Percentiles rank a stretch among this genome's conserved stretches.
These are phyloP conservation scores for Gracilinanus agilis DNA, from an alignment of 2,113 vertebrate genomes.

Conservation along the genomic window DNA sequence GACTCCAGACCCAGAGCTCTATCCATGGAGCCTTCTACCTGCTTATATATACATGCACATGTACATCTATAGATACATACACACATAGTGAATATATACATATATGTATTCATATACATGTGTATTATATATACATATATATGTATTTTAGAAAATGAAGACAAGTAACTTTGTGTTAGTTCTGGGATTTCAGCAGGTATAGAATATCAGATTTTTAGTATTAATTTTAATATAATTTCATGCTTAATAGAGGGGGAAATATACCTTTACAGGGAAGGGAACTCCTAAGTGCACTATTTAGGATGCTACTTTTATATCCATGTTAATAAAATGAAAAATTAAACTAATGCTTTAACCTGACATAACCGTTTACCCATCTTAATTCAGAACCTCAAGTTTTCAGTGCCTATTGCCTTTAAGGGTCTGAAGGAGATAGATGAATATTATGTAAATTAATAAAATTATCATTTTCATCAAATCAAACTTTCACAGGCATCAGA, in stretches of 20 bases:
- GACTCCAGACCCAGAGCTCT: not conserved
- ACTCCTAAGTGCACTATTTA: rapidly evolving
- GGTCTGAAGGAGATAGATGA: constrained; percentile 26
- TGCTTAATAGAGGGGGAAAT: not conserved
- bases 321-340: not conserved
- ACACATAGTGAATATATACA: no score
- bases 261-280: not conserved
- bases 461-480: constrained; percentile 42
- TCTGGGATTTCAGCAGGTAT: rapidly evolving
- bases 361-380: constrained; percentile 32
- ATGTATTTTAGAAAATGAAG: not conserved
- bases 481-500: not conserved
- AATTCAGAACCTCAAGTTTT: constrained; percentile 23
- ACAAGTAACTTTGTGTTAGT: rapidly evolving
- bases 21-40: not conserved
- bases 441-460: constrained; percentile 60
- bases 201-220: rapidly evolving
- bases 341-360: not conserved
- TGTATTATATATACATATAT: no score
- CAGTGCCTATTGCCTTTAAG: constrained; percentile 65
- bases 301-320: not conserved
- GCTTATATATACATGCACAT: not conserved
- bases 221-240: rapidly evolving
- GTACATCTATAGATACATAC: not conserved
- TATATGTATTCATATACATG: not conserved